Evolutionary conservation across 2,113 vertebrate species (phyloP).

Genomic region (Poeciliopsis occidentalis): DNA sequence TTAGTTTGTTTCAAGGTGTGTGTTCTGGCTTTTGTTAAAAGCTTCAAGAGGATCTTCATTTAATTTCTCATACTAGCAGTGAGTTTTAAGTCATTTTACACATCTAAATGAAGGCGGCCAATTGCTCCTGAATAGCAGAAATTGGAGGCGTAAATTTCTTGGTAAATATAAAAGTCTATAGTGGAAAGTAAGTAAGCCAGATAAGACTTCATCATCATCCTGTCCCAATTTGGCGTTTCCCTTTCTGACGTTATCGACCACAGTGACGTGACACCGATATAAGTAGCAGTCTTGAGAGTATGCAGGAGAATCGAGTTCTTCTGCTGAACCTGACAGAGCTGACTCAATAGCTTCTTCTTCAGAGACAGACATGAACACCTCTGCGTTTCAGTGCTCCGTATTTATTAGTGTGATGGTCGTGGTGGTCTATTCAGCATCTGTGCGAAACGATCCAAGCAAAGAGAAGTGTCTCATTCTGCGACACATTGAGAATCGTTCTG

Average conservation of each 20-base stretch:
- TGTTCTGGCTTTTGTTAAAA: background rate
- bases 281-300: constrained; percentile 18
- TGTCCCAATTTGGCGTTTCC: constrained; percentile 54
- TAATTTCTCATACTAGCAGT: background rate
- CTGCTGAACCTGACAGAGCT: constrained; percentile 17
- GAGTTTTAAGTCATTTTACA: background rate
- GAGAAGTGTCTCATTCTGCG: fast-evolving
- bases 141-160: constrained; percentile 1
- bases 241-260: constrained; percentile 35
- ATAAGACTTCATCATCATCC: constrained; percentile 9
- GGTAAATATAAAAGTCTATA: background rate
- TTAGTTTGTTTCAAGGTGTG: background rate
- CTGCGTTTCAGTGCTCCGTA: background rate
- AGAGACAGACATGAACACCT: constrained; percentile 51
- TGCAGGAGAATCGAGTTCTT: constrained; percentile 2
- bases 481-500: fast-evolving
- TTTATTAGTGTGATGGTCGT: constrained; percentile 1
- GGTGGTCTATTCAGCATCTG: constrained; percentile 6
- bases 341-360: background rate
- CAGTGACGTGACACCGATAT: constrained; percentile 25
- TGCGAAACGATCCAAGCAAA: background rate
- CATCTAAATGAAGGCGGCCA: background rate
- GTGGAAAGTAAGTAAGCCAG: constrained; percentile 27
- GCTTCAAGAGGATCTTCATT: background rate
- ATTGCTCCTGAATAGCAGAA: background rate